Conservation (phyloP, 2,888 invertebrate genomes). For the Thumatha senex region DNA sequence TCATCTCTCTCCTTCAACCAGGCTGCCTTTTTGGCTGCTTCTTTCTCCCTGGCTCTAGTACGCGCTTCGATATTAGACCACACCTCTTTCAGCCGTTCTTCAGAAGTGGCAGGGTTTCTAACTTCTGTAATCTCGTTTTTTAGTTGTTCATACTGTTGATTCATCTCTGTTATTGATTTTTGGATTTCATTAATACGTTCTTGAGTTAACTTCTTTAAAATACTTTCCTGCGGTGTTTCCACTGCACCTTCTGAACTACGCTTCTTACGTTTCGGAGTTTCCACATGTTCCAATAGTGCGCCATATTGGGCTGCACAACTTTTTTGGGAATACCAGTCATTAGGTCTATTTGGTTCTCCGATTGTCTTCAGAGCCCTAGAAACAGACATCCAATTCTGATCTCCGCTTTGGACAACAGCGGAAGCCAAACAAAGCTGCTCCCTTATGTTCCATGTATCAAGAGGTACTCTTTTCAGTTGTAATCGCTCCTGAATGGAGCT, state of each 20-base stretch:
- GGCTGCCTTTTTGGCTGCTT: constrained; percentile 84
- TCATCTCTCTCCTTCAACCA: constrained; percentile 87
- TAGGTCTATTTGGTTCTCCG: constrained; percentile 88
- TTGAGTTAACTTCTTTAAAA: constrained; percentile 89
- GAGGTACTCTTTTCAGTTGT: constrained; percentile 86
- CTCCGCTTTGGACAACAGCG: constrained; percentile 92
- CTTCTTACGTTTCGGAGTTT: constrained; percentile 93
- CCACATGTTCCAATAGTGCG: constrained; percentile 90
- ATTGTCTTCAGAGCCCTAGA: constrained; percentile 91
- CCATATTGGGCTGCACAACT: constrained; percentile 95
- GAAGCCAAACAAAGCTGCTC: constrained; percentile 94
- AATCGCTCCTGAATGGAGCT: constrained; percentile 74
- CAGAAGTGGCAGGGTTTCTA: constrained; percentile 80
- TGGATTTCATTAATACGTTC: constrained; percentile 92
- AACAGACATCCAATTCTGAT: constrained; percentile 96
- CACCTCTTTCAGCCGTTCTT: constrained; percentile 89
- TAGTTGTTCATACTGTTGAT: constrained; percentile 88
- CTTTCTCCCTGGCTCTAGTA: constrained; percentile 87
- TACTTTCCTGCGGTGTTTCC: constrained; percentile 89
- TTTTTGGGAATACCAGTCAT: constrained; percentile 94
- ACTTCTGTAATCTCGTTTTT: constrained; percentile 82
- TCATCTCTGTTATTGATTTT: constrained; percentile 87
- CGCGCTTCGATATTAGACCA: constrained; percentile 89
- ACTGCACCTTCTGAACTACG: constrained; percentile 84
- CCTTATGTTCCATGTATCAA: constrained; percentile 93